These are phyloP conservation scores for Plebejus melissa DNA, from an alignment of 2,888 invertebrate species.

Conservation along the genomic window DNA sequence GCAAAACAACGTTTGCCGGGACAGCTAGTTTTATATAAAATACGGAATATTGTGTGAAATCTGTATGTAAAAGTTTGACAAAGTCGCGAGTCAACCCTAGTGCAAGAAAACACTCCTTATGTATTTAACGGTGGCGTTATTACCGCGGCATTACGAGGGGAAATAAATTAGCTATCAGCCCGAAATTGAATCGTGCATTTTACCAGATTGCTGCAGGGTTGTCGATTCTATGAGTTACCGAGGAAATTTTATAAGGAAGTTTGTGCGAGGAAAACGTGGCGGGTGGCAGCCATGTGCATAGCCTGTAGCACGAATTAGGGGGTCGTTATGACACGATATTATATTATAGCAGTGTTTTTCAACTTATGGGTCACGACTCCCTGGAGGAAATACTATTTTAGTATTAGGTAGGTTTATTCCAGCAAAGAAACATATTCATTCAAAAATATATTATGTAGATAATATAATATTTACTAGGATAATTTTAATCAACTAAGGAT, in stretches of 20 bases:
- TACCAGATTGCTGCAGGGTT: constrained; percentile 54
- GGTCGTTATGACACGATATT: not conserved
- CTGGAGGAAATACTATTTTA: too few relatives aligned
- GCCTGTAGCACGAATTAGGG: constrained; percentile 8
- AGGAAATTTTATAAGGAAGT: constrained; percentile 36
- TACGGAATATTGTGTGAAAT: too few relatives aligned
- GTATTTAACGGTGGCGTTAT: constrained; percentile 33
- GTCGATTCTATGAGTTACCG: not conserved
- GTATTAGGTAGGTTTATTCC: too few relatives aligned
- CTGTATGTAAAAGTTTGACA: too few relatives aligned
- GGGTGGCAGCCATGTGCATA: constrained; percentile 39
- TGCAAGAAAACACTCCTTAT: constrained; percentile 32
- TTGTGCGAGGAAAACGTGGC: constrained; percentile 32
- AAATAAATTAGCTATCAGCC: constrained; percentile 73
- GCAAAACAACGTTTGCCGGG: too few relatives aligned
- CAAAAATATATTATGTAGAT: too few relatives aligned
- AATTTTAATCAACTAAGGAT: too few relatives aligned
- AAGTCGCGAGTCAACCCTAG: not conserved
- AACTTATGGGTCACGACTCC: too few relatives aligned
- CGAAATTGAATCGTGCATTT: constrained; percentile 66
- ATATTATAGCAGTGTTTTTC: too few relatives aligned
- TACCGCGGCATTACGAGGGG: constrained; percentile 46
- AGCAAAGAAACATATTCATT: too few relatives aligned
- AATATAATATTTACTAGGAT: too few relatives aligned
- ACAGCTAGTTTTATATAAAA: too few relatives aligned